phyloP scores from a whole-genome alignment of 2,113 vertebrate genomes.

The Barnardius zonarius region DNA sequence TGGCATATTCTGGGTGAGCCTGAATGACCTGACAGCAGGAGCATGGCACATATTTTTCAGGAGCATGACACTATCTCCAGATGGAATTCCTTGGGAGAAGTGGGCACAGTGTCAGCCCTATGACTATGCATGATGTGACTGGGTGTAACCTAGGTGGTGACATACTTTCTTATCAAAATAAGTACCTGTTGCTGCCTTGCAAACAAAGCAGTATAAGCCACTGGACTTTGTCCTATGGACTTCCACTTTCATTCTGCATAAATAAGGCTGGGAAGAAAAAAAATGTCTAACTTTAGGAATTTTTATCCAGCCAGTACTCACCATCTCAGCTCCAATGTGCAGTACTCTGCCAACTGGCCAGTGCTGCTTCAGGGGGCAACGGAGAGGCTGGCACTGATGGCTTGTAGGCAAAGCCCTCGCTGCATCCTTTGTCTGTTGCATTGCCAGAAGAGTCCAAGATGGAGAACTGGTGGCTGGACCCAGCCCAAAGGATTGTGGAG shows the following conservation, averaged over 20 bases:
- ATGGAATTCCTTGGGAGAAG: not conserved
- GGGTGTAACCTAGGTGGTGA: constrained; percentile 5
- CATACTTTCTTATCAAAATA: constrained; percentile 20
- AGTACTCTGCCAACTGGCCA: not conserved
- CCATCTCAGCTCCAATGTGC: not conserved
- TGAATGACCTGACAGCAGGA: not conserved
- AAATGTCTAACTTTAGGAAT: not conserved
- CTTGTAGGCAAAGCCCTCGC: not conserved
- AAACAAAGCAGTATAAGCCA: not conserved
- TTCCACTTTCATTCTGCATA: not conserved
- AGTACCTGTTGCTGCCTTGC: not conserved
- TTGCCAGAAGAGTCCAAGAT: not conserved
- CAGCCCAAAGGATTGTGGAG: not conserved
- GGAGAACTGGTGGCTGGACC: not conserved
- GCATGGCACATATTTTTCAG: fast-evolving
- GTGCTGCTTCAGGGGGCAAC: not conserved
- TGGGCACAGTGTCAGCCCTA: not conserved
- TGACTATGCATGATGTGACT: not conserved
- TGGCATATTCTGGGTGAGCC: not conserved
- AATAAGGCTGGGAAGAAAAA: not conserved
- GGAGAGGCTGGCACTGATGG: not conserved
- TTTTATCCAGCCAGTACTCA: not conserved
- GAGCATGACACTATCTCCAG: not conserved
- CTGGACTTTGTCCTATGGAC: not conserved
- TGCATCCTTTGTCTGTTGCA: not conserved